phyloP scores from a whole-genome alignment of 1,140 invertebrate species.

The Ridgeia piscesae region DNA sequence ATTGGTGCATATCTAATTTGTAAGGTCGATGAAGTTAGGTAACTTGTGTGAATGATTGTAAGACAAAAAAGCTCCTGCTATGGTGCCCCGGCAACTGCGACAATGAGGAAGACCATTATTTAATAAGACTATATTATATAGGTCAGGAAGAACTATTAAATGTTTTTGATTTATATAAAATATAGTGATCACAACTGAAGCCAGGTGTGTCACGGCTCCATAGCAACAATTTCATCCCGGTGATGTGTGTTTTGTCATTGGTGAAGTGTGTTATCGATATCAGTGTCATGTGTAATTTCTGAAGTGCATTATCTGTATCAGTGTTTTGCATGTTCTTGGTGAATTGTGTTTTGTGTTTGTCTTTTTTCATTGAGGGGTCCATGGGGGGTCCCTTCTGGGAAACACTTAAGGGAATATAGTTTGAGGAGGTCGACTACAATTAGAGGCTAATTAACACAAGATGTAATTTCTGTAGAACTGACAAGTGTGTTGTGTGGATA shows the following conservation, averaged over 20 bases:
- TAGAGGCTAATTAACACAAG: not conserved
- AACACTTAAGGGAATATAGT: not conserved
- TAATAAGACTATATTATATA: not conserved
- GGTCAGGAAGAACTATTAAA: not conserved
- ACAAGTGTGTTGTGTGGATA: not conserved
- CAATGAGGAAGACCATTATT: not conserved
- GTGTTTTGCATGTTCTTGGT: not conserved
- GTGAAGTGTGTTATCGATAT: not conserved
- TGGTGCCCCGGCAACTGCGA: too few relatives aligned
- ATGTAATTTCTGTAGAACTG: not conserved
- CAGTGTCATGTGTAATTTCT: not conserved
- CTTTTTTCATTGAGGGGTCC: not conserved
- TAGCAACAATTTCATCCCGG: not conserved
- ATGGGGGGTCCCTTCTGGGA: not conserved
- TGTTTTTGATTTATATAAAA: not conserved
- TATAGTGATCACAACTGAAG: not conserved
- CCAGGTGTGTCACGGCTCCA: not conserved
- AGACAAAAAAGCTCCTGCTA: too few relatives aligned
- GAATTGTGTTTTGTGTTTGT: too few relatives aligned
- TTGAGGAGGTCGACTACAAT: not conserved
- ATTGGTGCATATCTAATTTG: not conserved
- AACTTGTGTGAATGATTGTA: not conserved
- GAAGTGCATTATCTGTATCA: not conserved
- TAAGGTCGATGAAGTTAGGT: not conserved
- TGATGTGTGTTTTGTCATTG: not conserved